Base-by-base conservation (phyloP, 2,797 vertebrate genomes). In the Lycodopsis pacificus region DNA sequence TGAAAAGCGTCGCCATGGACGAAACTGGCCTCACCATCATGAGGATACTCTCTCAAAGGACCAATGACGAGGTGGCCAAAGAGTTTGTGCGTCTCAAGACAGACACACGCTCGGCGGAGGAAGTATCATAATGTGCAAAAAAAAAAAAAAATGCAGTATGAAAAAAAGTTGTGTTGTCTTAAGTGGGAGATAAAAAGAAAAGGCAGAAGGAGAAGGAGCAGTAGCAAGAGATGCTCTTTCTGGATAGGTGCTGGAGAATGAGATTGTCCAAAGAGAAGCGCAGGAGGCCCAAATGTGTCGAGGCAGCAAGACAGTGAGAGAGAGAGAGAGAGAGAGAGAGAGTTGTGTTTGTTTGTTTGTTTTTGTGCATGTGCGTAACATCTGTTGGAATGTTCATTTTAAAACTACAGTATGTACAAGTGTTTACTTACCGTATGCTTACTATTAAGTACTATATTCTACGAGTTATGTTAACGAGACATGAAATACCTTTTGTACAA, bases 41-140 rank as follows among this genome's bases (percentile, higher is more conserved):
- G 48, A 95, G 98, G 91, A 99, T 99, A 93, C 98, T 99, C 75
- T 98, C 98, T 64, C 98, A 99, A 94, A 97, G 98, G 94, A 98
- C 96, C 95, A 94, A 94, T 0, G 98, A 99, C 3, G 98, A 99
- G 79, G 97, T 99, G 65, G 97, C 98, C 88, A 99, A 97, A 90
- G 98, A 99, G 93, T 99, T 99, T 89, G 98, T 99, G 61, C 97
- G 97, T 67, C 97, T 99, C 71, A 99, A 99, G 93, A 97, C 96
- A 1, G 98, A 99, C 91, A 95, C 95, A 0, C 96, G 98, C 70
- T 98, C 96, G 7, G 17, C 91, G 1, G 98, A 99, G 88, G 98
- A 99, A 90, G 96, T 86, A 94, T 94, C 90, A 1, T 93, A 90
- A 80, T 87, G 75, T 59, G 65, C 36, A 71, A 76, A 44, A 25